Evolutionary conservation across 2,113 vertebrate genomes (phyloP).

Genomic region (Zootoca vivipara): DNA sequence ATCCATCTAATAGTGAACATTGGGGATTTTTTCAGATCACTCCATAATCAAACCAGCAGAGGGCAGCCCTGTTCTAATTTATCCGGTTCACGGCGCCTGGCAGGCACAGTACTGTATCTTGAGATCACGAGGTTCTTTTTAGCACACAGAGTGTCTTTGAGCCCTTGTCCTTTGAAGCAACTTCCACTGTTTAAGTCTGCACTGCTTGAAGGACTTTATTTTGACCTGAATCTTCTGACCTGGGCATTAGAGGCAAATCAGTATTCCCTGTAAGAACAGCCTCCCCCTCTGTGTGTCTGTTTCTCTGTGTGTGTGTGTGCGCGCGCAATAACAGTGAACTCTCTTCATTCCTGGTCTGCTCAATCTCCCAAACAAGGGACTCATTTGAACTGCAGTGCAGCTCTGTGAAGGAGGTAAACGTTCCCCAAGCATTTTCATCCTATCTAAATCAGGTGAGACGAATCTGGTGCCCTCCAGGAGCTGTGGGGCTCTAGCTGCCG

Average conservation of each 20-base stretch:
- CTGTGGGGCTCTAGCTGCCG: too few species aligned
- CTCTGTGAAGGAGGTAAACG: not conserved
- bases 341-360: not conserved
- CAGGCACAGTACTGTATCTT: not conserved
- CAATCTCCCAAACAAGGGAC: not conserved
- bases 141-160: not conserved
- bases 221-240: too few species aligned
- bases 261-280: not conserved
- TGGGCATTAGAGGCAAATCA: too few species aligned
- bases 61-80: not conserved
- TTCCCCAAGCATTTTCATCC: not conserved
- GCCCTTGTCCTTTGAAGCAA: not conserved
- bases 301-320: accelerated
- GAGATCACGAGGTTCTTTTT: too few species aligned
- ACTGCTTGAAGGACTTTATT: too few species aligned
- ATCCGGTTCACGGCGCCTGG: too few species aligned
- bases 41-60: not conserved
- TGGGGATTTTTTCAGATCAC: not conserved
- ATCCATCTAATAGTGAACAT: not conserved
- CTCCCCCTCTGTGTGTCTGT: too few species aligned
- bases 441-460: too few species aligned
- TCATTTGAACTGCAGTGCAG: not conserved
- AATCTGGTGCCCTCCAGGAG: too few species aligned
- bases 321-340: too few species aligned
- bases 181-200: not conserved